Evolutionary conservation across 1,140 invertebrate genomes (phyloP).

Genomic region (Cydia amplana): DNA sequence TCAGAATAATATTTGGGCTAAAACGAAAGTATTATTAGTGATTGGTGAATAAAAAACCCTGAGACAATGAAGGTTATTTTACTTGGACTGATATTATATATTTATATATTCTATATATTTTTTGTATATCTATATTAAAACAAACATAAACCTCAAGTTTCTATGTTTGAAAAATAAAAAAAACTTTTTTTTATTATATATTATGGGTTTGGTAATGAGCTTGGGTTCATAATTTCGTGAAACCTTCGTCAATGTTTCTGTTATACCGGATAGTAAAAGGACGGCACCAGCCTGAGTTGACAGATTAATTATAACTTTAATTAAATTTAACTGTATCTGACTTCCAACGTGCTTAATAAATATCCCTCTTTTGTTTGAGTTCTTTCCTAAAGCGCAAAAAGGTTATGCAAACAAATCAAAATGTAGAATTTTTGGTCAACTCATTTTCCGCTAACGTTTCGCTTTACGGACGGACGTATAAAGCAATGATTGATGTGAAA

Average conservation of each 20-base stretch:
- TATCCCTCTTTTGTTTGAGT: slow-evolving; percentile 2
- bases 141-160: too few species aligned
- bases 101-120: too few species aligned
- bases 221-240: not conserved
- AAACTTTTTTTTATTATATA: not conserved
- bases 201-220: slow-evolving; percentile 12
- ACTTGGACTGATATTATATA: too few species aligned
- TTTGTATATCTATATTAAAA: too few species aligned
- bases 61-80: too few species aligned
- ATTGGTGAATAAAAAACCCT: too few species aligned
- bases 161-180: too few species aligned
- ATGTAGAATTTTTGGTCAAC: slow-evolving; percentile 10
- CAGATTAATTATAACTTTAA: slow-evolving; percentile 30
- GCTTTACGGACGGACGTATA: not conserved
- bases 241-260: slow-evolving; percentile 23
- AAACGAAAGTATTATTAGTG: too few species aligned
- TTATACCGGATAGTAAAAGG: slow-evolving; percentile 25
- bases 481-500: slow-evolving; percentile 16
- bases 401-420: slow-evolving; percentile 26
- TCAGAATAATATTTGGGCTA: too few species aligned
- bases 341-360: not conserved
- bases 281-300: slow-evolving; percentile 14
- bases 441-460: slow-evolving; percentile 12
- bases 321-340: slow-evolving; percentile 4
- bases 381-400: slow-evolving; percentile 18